Conservation (phyloP, 1,140 invertebrate genomes). For the Neodiprion pinetum region DNA sequence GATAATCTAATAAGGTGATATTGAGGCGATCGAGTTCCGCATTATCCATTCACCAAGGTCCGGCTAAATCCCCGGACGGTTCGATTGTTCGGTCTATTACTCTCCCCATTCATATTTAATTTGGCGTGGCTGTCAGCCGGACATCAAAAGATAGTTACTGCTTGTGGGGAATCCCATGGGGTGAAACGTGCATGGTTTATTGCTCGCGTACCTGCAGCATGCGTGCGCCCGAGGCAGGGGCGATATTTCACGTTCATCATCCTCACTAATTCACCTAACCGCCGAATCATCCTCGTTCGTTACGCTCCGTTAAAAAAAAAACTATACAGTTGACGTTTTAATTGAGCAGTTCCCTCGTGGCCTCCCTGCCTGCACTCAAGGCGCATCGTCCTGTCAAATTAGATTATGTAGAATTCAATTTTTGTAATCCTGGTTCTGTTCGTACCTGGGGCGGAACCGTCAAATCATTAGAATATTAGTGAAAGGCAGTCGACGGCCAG, state of each 20-base stretch:
- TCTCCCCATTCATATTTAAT: slow-evolving; percentile 5
- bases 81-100: background rate
- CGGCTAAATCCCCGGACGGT: background rate
- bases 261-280: background rate
- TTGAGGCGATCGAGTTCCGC: no score
- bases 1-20: no score
- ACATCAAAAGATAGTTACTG: slow-evolving; percentile 2
- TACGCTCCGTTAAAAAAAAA: background rate
- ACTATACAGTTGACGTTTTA: background rate
- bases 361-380: no score
- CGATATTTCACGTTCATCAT: background rate
- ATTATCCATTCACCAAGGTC: no score
- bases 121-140: slow-evolving; percentile 3
- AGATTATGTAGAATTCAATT: no score
- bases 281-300: slow-evolving; percentile 6
- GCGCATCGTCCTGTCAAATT: no score
- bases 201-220: background rate
- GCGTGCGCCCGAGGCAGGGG: background rate
- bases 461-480: no score
- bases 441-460: no score
- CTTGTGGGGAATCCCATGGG: background rate
- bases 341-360: background rate
- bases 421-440: no score
- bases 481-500: no score
- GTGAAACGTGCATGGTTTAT: background rate